Conservation (phyloP, 64 coral and sea anemone species). For the Astreopora myriophthalma region DNA sequence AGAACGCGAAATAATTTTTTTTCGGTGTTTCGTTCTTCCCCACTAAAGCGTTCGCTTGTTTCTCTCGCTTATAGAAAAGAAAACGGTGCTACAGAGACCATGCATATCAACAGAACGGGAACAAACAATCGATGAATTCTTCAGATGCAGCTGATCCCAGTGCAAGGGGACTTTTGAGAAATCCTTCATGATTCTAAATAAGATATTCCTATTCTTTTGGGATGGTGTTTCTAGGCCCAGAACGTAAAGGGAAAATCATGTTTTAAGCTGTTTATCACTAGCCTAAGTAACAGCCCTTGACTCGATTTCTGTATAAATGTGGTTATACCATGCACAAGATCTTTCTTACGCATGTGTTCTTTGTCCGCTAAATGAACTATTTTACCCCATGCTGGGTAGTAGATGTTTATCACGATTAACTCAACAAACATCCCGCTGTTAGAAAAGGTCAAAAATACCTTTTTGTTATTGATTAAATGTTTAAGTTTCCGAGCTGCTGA, state of each 20-base stretch:
- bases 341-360: constrained; percentile 13
- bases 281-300: background rate
- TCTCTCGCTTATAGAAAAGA: background rate
- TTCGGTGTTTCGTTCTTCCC: too few species aligned
- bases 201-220: too few species aligned
- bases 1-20: background rate
- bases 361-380: constrained; percentile 49
- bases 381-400: constrained; percentile 42
- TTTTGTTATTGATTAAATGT: constrained; percentile 27
- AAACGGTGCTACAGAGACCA: background rate
- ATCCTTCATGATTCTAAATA: background rate
- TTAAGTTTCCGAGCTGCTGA: background rate
- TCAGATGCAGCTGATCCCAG: background rate
- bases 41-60: background rate
- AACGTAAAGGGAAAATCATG: background rate
- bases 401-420: constrained; percentile 56
- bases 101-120: background rate
- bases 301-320: constrained; percentile 46
- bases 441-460: constrained; percentile 29
- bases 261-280: background rate
- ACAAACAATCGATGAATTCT: constrained; percentile 47
- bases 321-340: background rate
- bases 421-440: constrained; percentile 56
- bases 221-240: background rate
- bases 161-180: background rate